A percentile compares a stretch with the other conserved stretches of the same genome.
Evolutionary conservation across 2,113 vertebrate genomes (phyloP).

Genomic region (Protobothrops flavoviridis): DNA sequence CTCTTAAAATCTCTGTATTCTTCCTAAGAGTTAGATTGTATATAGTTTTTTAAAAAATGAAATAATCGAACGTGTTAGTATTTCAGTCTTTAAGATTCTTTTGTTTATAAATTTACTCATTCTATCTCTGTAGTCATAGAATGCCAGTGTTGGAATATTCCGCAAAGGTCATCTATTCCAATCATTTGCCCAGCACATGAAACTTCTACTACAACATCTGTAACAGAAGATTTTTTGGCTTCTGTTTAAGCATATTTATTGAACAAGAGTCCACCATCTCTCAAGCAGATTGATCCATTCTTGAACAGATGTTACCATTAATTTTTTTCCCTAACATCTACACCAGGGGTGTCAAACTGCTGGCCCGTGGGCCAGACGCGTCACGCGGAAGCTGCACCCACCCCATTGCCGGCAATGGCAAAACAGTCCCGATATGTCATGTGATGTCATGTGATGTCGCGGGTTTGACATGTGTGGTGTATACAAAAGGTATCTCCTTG

Average conservation of each 20-base stretch:
- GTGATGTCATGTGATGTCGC: too few relatives aligned
- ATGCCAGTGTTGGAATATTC: neutral
- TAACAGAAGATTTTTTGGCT: neutral
- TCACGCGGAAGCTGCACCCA: too few relatives aligned
- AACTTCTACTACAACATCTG: neutral
- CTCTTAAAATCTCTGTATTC: neutral
- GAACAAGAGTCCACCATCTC: neutral
- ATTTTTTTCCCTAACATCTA: neutral
- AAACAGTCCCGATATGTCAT: too few relatives aligned
- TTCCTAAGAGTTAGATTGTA: neutral
- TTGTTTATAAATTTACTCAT: neutral
- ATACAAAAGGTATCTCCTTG: neutral
- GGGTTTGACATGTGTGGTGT: neutral
- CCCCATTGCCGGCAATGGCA: too few relatives aligned
- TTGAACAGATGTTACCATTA: neutral
- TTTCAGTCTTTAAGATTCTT: neutral
- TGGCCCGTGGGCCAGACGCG: fast-evolving
- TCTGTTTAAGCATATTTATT: neutral
- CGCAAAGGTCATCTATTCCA: neutral
- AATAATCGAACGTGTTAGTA: neutral
- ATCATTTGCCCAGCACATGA: neutral
- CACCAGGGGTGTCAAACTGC: too few relatives aligned
- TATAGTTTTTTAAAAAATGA: neutral
- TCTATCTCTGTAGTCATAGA: neutral
- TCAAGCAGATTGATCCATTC: neutral